Evolutionary conservation across 2,113 vertebrate species (phyloP).

Genomic region (Cephalopholis sonnerati): DNA sequence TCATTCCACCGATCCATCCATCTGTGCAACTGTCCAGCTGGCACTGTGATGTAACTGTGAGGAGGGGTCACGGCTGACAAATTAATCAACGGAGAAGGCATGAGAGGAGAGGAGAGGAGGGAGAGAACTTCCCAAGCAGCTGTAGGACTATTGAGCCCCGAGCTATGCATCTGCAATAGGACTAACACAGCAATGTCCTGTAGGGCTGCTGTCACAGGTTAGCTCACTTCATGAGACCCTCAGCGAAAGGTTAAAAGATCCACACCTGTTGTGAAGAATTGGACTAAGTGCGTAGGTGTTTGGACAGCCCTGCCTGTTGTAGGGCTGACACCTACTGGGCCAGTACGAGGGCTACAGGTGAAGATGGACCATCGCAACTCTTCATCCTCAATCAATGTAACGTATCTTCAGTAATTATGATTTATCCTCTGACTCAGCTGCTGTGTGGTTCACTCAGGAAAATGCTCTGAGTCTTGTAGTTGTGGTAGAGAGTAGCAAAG

Average conservation of each 20-base stretch:
- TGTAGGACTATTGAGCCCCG: slow-evolving; percentile 13
- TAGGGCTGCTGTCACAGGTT: slow-evolving; percentile 1
- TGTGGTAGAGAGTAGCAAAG: neutral
- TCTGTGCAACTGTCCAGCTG: slow-evolving; percentile 54
- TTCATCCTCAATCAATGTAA: slow-evolving; percentile 67
- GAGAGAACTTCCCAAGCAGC: slow-evolving; percentile 36
- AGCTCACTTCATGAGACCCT: neutral
- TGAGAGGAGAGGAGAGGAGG: slow-evolving; percentile 26
- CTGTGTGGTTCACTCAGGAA: neutral
- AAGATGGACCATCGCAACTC: slow-evolving; percentile 68
- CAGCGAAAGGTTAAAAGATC: neutral
- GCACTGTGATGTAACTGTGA: slow-evolving; percentile 48
- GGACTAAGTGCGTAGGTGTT: slow-evolving; percentile 22
- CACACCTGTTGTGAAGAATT: slow-evolving; percentile 19
- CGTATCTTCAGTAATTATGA: slow-evolving; percentile 24
- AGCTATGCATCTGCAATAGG: slow-evolving; percentile 22
- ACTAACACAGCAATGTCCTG: slow-evolving; percentile 27
- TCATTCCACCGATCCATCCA: slow-evolving; percentile 39
- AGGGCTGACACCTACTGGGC: slow-evolving; percentile 33
- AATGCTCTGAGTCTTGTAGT: neutral
- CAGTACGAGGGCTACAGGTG: slow-evolving; percentile 30
- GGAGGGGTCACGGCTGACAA: slow-evolving; percentile 30
- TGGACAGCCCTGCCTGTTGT: slow-evolving; percentile 17
- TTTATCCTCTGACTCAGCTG: neutral
- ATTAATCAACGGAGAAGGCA: slow-evolving; percentile 52